These are phyloP conservation scores for Rhagoletis pomonella DNA, from an alignment of 1,140 invertebrate genomes.

Conservation along the genomic window DNA sequence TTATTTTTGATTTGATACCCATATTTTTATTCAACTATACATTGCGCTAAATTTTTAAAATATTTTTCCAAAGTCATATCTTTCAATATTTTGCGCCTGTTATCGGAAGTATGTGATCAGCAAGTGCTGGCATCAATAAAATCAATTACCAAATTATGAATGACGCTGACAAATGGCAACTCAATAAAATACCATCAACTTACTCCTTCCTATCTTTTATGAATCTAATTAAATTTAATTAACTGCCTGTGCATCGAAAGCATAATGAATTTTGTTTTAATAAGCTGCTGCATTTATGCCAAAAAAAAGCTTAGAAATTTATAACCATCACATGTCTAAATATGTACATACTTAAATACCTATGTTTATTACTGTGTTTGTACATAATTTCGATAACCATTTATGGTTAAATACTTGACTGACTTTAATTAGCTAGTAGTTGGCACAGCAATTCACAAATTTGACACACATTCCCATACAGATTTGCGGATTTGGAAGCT, in stretches of 20 bases:
- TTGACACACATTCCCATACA: not conserved
- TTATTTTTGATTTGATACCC: no score
- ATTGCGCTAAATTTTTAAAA: no score
- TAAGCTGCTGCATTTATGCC: not conserved
- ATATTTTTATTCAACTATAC: no score
- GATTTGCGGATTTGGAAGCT: not conserved
- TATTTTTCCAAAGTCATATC: no score
- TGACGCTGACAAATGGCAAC: no score
- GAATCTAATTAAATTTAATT: not conserved
- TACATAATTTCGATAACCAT: not conserved
- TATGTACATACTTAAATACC: no score
- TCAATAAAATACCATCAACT: no score
- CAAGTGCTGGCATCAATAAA: not conserved
- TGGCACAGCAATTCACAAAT: not conserved
- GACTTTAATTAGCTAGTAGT: not conserved
- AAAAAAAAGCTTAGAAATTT: no score
- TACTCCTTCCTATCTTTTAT: not conserved
- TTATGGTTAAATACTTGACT: not conserved
- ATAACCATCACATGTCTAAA: no score
- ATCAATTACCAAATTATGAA: not conserved
- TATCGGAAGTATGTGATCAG: no score
- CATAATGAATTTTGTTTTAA: not conserved
- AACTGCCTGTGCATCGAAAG: not conserved
- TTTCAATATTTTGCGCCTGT: no score
- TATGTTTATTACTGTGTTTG: no score